Base-by-base conservation (phyloP, 2,888 invertebrate genomes). In the Augochlorella aurata region DNA sequence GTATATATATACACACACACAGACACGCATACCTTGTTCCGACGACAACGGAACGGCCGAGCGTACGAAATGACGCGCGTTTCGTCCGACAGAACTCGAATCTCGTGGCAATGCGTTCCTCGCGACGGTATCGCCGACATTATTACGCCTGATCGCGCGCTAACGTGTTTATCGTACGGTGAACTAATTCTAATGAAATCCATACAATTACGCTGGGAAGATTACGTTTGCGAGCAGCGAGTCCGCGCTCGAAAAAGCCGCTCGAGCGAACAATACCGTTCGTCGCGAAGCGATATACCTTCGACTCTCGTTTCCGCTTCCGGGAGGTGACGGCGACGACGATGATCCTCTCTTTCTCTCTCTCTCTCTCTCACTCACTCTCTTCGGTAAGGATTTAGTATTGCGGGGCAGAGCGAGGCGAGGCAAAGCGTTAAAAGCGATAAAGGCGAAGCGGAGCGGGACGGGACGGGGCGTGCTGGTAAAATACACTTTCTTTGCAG, bases 151-250 rank as follows among this genome's bases (percentile, higher is more conserved):
- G 58, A 89, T 89, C 86, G 88, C 89, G 86, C 90, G 88, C 84
- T 90, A 91, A 92, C 90, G 91, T 77, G 9, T 61, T 91, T 89
- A 92, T 90, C 90, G 87, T 85, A 89, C 88, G 79, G 87, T 87
- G 89, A 90, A 87, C 90, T 90, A 90, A 88, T 77, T 84, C 84
- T 87, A 85, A 74, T 67, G 81, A 83, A 89, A 85, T 89, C 83
- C 84, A 79, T 83, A 87, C 84, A 82, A 85, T 83, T 87, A 90
- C 87, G 86, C 85, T 85, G 79, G 68, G 90, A 87, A 80, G 81
- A 63, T 87, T 85, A 88, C 82, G 71, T 85, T 84, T 74, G 86
- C 85, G 87, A 87, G 89, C 89, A 89, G 84, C 86, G 85, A 89
- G 87, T 38, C 87, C 88, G 89, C 85, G 89, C 85, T 86, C 85